phyloP scores from a whole-genome alignment of 2,888 invertebrate genomes.

The Neoitamus cyanurus region DNA sequence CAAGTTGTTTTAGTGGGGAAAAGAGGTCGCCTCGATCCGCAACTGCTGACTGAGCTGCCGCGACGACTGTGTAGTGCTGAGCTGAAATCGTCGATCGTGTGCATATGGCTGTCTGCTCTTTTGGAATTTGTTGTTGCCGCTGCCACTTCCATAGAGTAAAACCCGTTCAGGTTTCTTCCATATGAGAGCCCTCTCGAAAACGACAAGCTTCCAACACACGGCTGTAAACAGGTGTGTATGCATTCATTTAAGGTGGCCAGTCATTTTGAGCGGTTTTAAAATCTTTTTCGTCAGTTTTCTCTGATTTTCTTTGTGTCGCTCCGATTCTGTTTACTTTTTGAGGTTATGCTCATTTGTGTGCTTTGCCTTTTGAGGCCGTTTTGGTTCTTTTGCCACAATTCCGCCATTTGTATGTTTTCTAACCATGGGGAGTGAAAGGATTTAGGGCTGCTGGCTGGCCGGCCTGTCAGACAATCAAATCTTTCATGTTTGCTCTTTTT shows the following conservation, averaged over 20 bases:
- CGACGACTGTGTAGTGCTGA: background rate
- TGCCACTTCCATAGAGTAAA: slow-evolving; percentile 6
- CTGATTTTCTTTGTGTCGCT: slow-evolving; percentile 19
- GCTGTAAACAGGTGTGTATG: slow-evolving; percentile 40
- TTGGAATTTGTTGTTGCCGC: slow-evolving; percentile 12
- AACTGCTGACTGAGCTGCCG: background rate
- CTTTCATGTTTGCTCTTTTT: slow-evolving; percentile 11
- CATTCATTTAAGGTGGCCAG: background rate
- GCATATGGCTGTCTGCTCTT: slow-evolving; percentile 36
- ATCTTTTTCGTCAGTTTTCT: background rate
- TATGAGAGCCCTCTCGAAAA: slow-evolving; percentile 18
- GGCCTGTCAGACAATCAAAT: slow-evolving; percentile 14
- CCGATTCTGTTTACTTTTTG: slow-evolving; percentile 32
- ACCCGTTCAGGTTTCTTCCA: slow-evolving; percentile 33
- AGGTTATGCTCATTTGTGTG: slow-evolving; percentile 38
- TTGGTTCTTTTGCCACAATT: slow-evolving; percentile 3
- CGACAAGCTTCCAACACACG: slow-evolving; percentile 33
- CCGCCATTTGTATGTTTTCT: slow-evolving; percentile 32
- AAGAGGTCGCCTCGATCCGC: slow-evolving; percentile 33
- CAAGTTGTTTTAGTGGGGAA: slow-evolving; percentile 14
- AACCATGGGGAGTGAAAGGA: slow-evolving; percentile 41
- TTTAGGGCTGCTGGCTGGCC: background rate
- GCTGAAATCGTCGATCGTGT: background rate
- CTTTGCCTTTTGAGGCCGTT: background rate
- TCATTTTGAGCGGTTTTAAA: background rate